A percentile compares a stretch with the other conserved stretches of the same genome.
Conservation (phyloP, 2,888 invertebrate genomes). For the Apamea sordens region DNA sequence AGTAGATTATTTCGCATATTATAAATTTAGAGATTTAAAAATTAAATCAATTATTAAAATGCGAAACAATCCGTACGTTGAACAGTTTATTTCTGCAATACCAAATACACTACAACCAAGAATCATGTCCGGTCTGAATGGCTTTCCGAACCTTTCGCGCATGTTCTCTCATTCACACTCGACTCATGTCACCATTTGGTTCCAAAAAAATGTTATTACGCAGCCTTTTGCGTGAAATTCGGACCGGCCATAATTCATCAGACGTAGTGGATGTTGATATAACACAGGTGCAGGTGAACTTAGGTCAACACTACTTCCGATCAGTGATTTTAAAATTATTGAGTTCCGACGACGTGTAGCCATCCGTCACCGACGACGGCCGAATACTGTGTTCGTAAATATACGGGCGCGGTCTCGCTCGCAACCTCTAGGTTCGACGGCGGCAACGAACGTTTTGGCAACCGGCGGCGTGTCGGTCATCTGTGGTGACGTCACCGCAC, state of each 20-base stretch:
- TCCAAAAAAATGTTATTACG: background rate
- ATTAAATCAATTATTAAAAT: background rate
- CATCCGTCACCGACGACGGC: background rate
- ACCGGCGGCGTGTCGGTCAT: background rate
- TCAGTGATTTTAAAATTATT: conserved; percentile 10
- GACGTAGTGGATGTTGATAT: background rate
- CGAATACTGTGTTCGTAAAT: background rate
- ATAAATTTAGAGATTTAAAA: background rate
- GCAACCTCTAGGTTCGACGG: background rate
- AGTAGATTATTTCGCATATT: conserved; percentile 18
- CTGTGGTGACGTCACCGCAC: background rate
- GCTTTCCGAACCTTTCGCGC: background rate
- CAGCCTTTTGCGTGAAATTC: background rate
- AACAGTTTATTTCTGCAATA: background rate
- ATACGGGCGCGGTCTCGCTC: background rate
- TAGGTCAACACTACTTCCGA: background rate
- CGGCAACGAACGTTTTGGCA: background rate
- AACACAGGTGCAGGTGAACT: conserved; percentile 20
- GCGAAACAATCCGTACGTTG: conserved; percentile 13
- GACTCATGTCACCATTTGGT: background rate
- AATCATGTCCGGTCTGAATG: background rate
- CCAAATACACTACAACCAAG: conserved; percentile 1
- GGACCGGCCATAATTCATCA: background rate
- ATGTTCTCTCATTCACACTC: background rate
- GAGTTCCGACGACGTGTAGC: background rate